Base-by-base conservation (phyloP, 2,888 invertebrate genomes). In the Microctonus hyperodae region DNA sequence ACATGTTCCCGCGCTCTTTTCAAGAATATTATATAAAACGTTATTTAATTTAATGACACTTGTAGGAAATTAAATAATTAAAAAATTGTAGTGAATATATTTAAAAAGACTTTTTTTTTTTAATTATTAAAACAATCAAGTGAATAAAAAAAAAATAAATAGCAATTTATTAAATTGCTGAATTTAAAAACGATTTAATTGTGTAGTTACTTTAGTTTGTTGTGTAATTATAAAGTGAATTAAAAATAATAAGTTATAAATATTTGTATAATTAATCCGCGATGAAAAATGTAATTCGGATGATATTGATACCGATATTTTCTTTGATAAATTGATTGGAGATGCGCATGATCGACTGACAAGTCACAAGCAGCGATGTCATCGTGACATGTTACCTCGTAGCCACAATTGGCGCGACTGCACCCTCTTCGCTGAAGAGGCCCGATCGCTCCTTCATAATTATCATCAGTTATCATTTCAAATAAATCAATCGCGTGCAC, bases 371-470 rank as follows among this genome's bases (percentile, higher is more conserved):
- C 73, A 73, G 77, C 70, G 73, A 81, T 80, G 81, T 78, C 77
- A 74, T 74, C 79, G 81, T 82, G 82, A 82, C 79, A 83, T 83
- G 83, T 80, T 81, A 78, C 78, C 79, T 67, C 79, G 79, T 76
- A 79, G 79, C 74, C 77, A 75, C 73, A 73, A 71, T 72, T 77
- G 80, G 78, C 78, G 73, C 76, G 78, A 80, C 72, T 74, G 75
- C 74, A 77, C 76, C 78, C 74, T 76, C 75, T 74, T 75, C 72
- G 63, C 69, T 72, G 75, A 73, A 48, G 77, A 72, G 65, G 65
- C 72, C 48, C 69, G 65, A 51, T 48, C 63, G 9, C 22, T 67
- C 51, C 61, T 67, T 16, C 70, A 68, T 22, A 28, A 70, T 63
- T 53, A 69, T 48, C 67, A 67, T 50, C 72, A 65, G 13, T 53